phyloP scores from a whole-genome alignment of 92 coral and sea anemone genomes.

The Scolanthus callimorphus region DNA sequence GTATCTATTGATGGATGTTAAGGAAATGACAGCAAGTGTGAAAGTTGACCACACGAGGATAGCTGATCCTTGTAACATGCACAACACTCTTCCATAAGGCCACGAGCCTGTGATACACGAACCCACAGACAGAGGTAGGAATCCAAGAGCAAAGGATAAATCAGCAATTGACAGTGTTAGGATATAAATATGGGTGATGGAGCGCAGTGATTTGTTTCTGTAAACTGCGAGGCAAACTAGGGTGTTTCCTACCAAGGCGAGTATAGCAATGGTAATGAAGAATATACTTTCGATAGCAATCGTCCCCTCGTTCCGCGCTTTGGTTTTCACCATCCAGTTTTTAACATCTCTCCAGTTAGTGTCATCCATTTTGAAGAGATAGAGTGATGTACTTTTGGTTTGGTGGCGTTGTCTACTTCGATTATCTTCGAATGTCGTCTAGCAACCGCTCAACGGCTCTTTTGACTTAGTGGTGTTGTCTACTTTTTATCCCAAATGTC shows the following conservation, averaged over 20 bases:
- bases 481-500: too few species aligned
- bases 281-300: constrained; percentile 21
- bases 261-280: constrained; percentile 28
- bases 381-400: too few species aligned
- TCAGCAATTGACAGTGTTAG: constrained; percentile 37
- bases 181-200: constrained; percentile 44
- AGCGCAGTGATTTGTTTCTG: constrained; percentile 37
- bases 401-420: too few species aligned
- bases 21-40: constrained; percentile 37
- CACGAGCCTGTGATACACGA: constrained; percentile 39
- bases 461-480: too few species aligned
- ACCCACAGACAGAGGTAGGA: constrained; percentile 35
- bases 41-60: constrained; percentile 40
- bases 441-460: too few species aligned
- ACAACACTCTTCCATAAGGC: constrained; percentile 31
- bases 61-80: constrained; percentile 44
- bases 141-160: constrained; percentile 23
- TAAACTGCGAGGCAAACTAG: constrained; percentile 42
- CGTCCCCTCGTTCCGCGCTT: background rate
- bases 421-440: too few species aligned
- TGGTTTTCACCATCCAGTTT: constrained; percentile 26
- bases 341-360: constrained; percentile 6
- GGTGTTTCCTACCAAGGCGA: constrained; percentile 37
- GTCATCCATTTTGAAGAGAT: constrained; percentile 19
- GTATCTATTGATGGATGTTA: constrained; percentile 53